phyloP scores from a whole-genome alignment of 64 coral and sea anemone species.

The Stylophora pistillata region DNA sequence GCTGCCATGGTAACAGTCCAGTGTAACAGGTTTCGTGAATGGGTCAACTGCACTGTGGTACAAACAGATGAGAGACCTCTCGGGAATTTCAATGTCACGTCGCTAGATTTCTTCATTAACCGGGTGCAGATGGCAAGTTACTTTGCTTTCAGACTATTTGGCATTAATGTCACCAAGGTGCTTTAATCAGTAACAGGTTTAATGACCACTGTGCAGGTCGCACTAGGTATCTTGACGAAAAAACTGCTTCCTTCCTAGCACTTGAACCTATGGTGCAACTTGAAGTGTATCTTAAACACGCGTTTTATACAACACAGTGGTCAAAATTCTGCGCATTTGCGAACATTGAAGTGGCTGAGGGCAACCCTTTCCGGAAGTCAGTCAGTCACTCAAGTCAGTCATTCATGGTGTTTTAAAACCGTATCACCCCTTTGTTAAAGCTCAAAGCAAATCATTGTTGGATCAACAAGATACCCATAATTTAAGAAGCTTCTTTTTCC shows the following conservation, averaged over 20 bases:
- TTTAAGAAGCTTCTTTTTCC: too few relatives aligned
- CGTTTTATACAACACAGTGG: too few relatives aligned
- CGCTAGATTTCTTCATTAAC: slow-evolving; percentile 55
- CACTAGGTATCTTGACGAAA: slow-evolving; percentile 14
- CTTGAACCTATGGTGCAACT: not conserved
- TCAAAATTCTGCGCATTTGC: too few relatives aligned
- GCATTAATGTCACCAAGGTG: slow-evolving; percentile 24
- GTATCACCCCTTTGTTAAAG: too few relatives aligned
- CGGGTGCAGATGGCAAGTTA: slow-evolving; percentile 44
- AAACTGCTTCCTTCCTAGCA: not conserved
- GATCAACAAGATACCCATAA: too few relatives aligned
- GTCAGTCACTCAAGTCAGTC: too few relatives aligned
- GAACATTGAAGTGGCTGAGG: too few relatives aligned
- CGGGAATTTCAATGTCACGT: slow-evolving; percentile 6
- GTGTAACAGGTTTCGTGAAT: slow-evolving; percentile 36
- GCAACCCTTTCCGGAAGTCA: too few relatives aligned
- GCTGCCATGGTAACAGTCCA: slow-evolving; percentile 48
- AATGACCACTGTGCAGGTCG: slow-evolving; percentile 41
- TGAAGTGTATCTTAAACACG: not conserved
- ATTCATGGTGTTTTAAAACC: too few relatives aligned
- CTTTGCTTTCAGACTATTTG: slow-evolving; percentile 25
- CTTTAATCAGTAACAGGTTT: slow-evolving; percentile 31
- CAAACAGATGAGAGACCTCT: slow-evolving; percentile 31
- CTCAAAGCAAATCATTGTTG: too few relatives aligned
- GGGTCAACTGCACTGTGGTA: not conserved